Base-by-base conservation (phyloP, 2,888 invertebrate genomes). In the Mystacides longicornis region DNA sequence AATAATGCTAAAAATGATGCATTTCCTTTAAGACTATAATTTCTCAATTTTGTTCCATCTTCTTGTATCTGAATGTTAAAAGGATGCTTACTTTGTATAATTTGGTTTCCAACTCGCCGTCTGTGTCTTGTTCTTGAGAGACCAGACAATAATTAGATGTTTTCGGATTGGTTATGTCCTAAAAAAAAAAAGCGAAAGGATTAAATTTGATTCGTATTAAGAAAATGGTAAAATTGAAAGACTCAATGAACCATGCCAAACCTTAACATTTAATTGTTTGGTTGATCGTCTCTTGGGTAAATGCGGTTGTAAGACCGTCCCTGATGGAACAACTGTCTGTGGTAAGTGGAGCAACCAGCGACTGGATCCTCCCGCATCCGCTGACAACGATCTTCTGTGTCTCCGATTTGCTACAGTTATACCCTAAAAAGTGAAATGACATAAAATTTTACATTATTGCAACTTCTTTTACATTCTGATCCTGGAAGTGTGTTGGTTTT, bases 51-150 rank as follows among this genome's bases (percentile, higher is more conserved):
- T n/a, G n/a, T n/a, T n/a, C n/a, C n/a, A n/a, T n/a, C n/a, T n/a
- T n/a, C n/a, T n/a, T n/a, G 11, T 18, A 54, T 23, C 27, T 51
- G 7, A 19, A 11, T 7, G 7, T 7, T 43, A 11, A 16, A 43
- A 14, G 43, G 7, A 5, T 21, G 31, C 19, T 61, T 65, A 85
- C 86, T 79, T 95, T 98, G 68, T 90, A 93, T 16, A 96, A 68
- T 65, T 90, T 90, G 0, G 97, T 98, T 70, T 94, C 93, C 2
- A 98, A 74, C 66, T 94, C 94, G 0, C 98, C 98, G 64, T 89
- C 90, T 0, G 88, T 86, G 68, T 95, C 95, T 19, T 90, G 86
- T 64, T 92, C 91, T 71, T 98, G 97, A 0, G 94, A 88, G 18
- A 94, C 86, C 0, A 99, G 78, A 62, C 95, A 90, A 69, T 99